A percentile compares a stretch with the other conserved stretches of the same genome.
Conservation (phyloP, 2,888 invertebrate species). For the Mimas tiliae region DNA sequence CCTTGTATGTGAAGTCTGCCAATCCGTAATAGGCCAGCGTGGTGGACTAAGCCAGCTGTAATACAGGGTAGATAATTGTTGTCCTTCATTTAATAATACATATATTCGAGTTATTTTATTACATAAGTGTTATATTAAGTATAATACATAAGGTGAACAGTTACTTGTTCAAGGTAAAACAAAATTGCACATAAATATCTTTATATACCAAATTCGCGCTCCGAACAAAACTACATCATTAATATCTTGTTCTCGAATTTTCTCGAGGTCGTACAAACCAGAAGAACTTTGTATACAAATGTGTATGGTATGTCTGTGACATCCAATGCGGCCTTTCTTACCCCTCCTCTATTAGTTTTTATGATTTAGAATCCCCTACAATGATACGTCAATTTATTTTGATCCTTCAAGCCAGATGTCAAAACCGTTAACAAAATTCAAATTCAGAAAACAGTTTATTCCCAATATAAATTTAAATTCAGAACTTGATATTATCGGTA, state of each 20-base stretch:
- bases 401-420: background rate
- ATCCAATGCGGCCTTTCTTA: background rate
- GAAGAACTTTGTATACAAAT: background rate
- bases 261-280: constrained; percentile 7
- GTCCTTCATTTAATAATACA: background rate
- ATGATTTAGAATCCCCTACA: background rate
- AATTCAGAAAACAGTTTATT: background rate
- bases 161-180: constrained; percentile 5
- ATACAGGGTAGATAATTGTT: too few species aligned
- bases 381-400: background rate
- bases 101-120: background rate
- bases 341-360: background rate
- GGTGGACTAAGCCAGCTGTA: too few species aligned
- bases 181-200: background rate
- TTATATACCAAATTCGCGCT: constrained; percentile 9
- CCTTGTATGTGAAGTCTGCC: too few species aligned
- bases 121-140: background rate
- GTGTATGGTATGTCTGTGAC: background rate
- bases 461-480: background rate
- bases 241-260: constrained; percentile 10
- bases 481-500: background rate
- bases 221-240: background rate
- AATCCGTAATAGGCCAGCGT: too few species aligned
- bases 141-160: background rate
- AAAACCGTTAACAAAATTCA: background rate